Conservation (phyloP, 2,888 invertebrate genomes). For the Rugalucina vietnamica region DNA sequence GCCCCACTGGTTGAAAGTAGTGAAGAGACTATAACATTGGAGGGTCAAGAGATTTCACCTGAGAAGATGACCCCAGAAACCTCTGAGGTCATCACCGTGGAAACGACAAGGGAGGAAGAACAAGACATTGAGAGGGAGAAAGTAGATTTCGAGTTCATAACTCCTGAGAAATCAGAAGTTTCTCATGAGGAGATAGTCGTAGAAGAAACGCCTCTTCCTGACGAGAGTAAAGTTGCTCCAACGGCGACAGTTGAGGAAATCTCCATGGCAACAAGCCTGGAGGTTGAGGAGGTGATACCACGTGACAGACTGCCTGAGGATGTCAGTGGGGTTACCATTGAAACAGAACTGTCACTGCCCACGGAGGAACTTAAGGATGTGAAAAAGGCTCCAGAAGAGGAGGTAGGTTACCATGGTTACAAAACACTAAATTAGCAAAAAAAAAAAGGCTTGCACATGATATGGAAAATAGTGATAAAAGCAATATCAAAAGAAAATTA, state of each 20-base stretch:
- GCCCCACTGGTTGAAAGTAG: slow-evolving; percentile 53
- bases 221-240: slow-evolving; percentile 72
- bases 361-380: slow-evolving; percentile 69
- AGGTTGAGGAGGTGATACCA: slow-evolving; percentile 66
- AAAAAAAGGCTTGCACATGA: too few relatives aligned
- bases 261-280: slow-evolving; percentile 64
- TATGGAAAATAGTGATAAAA: too few relatives aligned
- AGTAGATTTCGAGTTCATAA: slow-evolving; percentile 76
- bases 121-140: slow-evolving; percentile 75
- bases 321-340: slow-evolving; percentile 56
- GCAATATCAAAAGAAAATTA: too few relatives aligned
- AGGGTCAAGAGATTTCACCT: slow-evolving; percentile 75
- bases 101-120: slow-evolving; percentile 72
- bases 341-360: slow-evolving; percentile 67
- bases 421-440: too few relatives aligned
- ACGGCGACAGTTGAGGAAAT: slow-evolving; percentile 71
- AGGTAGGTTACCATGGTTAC: slow-evolving; percentile 51
- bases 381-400: slow-evolving; percentile 67
- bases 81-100: slow-evolving; percentile 71
- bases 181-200: slow-evolving; percentile 68
- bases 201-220: slow-evolving; percentile 72
- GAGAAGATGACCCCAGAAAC: slow-evolving; percentile 70
- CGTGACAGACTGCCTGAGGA: slow-evolving; percentile 59
- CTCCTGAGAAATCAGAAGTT: slow-evolving; percentile 67
- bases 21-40: slow-evolving; percentile 65